Evolutionary conservation across 2,797 vertebrate genomes (phyloP).

Genomic region (Clamator glandarius): DNA sequence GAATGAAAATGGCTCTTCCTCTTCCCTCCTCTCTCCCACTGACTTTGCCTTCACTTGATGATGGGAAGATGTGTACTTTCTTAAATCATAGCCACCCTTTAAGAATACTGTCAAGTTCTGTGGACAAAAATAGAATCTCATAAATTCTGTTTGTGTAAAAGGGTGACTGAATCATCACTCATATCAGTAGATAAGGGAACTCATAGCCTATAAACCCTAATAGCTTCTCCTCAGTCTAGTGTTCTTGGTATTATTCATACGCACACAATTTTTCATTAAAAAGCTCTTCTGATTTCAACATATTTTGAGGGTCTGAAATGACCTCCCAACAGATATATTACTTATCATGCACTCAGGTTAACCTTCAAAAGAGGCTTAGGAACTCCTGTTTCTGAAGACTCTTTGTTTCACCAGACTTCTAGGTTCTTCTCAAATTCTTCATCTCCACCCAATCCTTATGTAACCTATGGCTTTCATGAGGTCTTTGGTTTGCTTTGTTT

Average conservation of each 20-base stretch:
- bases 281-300: neutral
- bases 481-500: neutral
- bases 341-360: neutral
- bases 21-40: constrained; percentile 24
- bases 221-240: neutral
- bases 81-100: constrained; percentile 19
- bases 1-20: neutral
- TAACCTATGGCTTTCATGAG: neutral
- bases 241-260: neutral
- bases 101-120: constrained; percentile 13
- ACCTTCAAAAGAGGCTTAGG: neutral
- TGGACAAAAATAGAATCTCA: constrained; percentile 27
- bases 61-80: neutral
- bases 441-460: neutral
- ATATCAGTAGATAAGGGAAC: neutral
- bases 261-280: neutral
- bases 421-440: neutral
- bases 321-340: neutral
- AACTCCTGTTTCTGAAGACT: neutral
- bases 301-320: constrained; percentile 12
- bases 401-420: neutral
- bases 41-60: constrained; percentile 24
- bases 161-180: constrained; percentile 29
- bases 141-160: constrained; percentile 43
- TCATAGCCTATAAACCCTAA: neutral